Evolutionary conservation across 2,888 invertebrate species (phyloP), one percentile per base, ranked within the genome.

Genomic region (Macrophya annulata): DNA sequence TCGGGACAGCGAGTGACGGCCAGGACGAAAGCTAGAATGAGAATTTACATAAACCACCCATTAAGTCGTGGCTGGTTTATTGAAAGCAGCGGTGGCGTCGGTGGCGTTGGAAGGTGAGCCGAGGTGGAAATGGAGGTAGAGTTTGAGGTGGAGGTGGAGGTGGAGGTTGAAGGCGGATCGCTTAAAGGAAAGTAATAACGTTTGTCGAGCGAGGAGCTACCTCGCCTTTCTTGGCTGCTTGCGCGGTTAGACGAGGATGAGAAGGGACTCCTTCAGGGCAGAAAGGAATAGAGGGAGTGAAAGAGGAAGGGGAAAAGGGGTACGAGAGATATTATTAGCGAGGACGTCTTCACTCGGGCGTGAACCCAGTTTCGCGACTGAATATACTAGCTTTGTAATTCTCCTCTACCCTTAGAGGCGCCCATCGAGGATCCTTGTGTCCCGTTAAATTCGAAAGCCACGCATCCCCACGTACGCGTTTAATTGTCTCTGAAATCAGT

Each of bases 41-140:
- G 88, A 89, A 91, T 91, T 91, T 91, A 88, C 91, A 91, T 91
- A 90, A 91, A 91, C 88, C 90, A 88, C 88, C 90, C 90, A 91
- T 92, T 92, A 90, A 91, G 89, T 90, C 88, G 90, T 88, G 89
- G 89, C 87, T 89, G 89, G 88, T 90, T 90, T 90, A 91, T 91
- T 91, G 90, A 90, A 91, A 90, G 90, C 87, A 88, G 88, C 88
- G 88, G 89, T 87, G 88, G 88, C 88, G 89, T 89, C 87, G 88
- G 87, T 89, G 89, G 89, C 89, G 89, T 90, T 87, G 88, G 87
- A 88, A 89, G 89, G 89, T 89, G 90, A 88, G 88, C 87, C 89
- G 87, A 74, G 85, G 82, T 62, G 48, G 83, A 71, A 83, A 51
- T 31, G 31, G 59, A 81, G 81, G 81, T 43, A 55, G 48, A 45